These are phyloP conservation scores for Diabrotica virgifera DNA, from an alignment of 1,140 invertebrate species.

Conservation along the genomic window DNA sequence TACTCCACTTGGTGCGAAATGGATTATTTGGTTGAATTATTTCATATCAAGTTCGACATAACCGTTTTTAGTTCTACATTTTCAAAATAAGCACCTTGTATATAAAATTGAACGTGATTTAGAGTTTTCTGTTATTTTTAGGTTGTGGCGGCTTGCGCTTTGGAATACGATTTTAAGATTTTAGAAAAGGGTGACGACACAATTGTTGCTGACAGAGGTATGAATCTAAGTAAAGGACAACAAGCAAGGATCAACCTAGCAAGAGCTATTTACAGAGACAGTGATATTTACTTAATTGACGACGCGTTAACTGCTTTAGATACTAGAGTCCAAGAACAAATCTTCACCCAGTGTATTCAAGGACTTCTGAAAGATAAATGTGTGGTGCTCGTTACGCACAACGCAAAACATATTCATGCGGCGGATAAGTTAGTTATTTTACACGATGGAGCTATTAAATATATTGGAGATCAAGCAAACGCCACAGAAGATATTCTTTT, in stretches of 20 bases:
- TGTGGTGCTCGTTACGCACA: constrained; percentile 74
- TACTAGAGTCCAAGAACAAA: constrained; percentile 72
- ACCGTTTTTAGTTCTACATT: no score
- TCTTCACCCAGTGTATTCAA: constrained; percentile 72
- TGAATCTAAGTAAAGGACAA: constrained; percentile 80
- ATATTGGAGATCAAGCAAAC: constrained; percentile 18
- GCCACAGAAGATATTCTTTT: constrained; percentile 21
- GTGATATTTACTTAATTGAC: constrained; percentile 77
- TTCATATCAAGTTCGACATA: no score
- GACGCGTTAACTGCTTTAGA: constrained; percentile 83
- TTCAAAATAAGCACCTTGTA: no score
- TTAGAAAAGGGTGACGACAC: constrained; percentile 63
- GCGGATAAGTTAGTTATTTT: constrained; percentile 32
- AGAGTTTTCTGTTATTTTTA: background rate
- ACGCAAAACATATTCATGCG: constrained; percentile 45
- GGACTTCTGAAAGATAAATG: constrained; percentile 69
- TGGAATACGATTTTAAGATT: constrained; percentile 26
- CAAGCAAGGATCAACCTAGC: constrained; percentile 87
- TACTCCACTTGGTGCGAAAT: no score
- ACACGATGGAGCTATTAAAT: constrained; percentile 24
- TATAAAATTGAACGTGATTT: background rate
- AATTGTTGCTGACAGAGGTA: constrained; percentile 79
- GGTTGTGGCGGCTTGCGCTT: constrained; percentile 26
- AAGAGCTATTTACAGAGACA: constrained; percentile 74
- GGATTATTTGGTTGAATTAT: no score